A percentile compares a stretch with the other conserved stretches of the same genome.
Conservation (phyloP, 2,113 vertebrate genomes). For the Otolemur garnettii region DNA sequence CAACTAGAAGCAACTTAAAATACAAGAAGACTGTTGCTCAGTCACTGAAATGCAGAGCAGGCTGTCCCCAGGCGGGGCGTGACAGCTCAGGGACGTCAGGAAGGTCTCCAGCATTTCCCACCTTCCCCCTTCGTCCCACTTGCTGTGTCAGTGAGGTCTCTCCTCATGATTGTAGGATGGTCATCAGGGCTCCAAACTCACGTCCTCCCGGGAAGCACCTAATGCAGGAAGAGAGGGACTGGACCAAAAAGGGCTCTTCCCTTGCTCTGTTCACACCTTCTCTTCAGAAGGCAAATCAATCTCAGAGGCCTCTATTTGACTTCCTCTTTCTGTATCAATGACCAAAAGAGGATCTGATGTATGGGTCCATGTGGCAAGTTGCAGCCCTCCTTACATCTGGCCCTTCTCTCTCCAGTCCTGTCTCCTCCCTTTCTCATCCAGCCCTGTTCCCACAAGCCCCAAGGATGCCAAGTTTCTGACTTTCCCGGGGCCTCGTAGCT, state of each 20-base stretch:
- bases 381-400: too few species aligned
- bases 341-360: background rate
- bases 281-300: background rate
- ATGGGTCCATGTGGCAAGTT: too few species aligned
- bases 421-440: too few species aligned
- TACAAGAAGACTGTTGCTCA: too few species aligned
- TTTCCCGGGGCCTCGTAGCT: too few species aligned
- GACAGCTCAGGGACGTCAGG: background rate
- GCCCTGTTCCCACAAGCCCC: too few species aligned
- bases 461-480: too few species aligned
- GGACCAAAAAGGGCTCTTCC: background rate
- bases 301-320: background rate
- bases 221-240: background rate
- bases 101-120: background rate
- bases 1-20: too few species aligned
- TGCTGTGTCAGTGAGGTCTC: background rate
- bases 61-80: background rate
- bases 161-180: background rate
- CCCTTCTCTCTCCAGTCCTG: too few species aligned
- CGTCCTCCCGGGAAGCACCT: background rate
- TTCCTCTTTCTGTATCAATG: background rate
- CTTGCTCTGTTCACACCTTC: background rate
- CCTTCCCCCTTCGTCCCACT: too few species aligned
- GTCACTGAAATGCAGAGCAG: too few species aligned
- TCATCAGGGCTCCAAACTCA: background rate